phyloP scores from a whole-genome alignment of 2,797 vertebrate species.

The Rhodeus uyekii region DNA sequence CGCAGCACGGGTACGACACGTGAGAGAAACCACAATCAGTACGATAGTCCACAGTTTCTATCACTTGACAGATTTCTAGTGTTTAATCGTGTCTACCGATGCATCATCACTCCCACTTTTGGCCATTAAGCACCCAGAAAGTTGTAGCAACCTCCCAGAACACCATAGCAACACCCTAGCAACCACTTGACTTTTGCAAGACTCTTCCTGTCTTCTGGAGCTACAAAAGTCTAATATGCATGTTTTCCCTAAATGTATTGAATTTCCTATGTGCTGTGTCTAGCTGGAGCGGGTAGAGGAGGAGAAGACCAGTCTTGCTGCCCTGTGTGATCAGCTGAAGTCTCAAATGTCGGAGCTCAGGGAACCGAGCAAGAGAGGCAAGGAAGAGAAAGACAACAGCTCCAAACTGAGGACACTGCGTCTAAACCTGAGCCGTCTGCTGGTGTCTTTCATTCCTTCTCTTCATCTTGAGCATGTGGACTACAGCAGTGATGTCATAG shows the following conservation, averaged over 20 bases:
- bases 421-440: constrained; percentile 75
- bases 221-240: not conserved
- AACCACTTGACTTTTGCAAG: not conserved
- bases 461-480: constrained; percentile 80
- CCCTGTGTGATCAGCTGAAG: constrained; percentile 77
- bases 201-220: not conserved
- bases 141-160: no score
- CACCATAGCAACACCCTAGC: not conserved
- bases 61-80: no score
- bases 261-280: not conserved
- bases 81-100: no score
- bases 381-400: constrained; percentile 7
- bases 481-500: constrained; percentile 78
- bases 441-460: constrained; percentile 79
- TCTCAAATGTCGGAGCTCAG: constrained; percentile 72
- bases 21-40: no score
- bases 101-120: no score
- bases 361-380: constrained; percentile 53
- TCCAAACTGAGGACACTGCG: constrained; percentile 77
- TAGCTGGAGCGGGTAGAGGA: constrained; percentile 74
- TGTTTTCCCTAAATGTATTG: not conserved
- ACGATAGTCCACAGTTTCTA: no score
- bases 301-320: constrained; percentile 74
- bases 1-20: no score
- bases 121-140: no score